phyloP scores from a whole-genome alignment of 2,113 vertebrate genomes.

The Aphyosemion australe region DNA sequence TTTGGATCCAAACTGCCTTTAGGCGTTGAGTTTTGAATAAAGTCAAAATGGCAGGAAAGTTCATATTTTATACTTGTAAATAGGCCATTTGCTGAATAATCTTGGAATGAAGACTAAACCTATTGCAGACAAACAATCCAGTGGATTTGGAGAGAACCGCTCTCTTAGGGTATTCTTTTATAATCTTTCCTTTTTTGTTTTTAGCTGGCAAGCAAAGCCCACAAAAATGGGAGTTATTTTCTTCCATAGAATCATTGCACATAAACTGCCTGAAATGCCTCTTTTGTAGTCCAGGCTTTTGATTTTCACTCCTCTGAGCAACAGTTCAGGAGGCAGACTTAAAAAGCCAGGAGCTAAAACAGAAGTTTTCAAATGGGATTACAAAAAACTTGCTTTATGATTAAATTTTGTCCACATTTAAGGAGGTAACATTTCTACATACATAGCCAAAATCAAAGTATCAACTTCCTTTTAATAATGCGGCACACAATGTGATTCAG shows the following conservation, averaged over 20 bases:
- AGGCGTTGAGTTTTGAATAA: neutral
- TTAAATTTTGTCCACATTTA: too few relatives aligned
- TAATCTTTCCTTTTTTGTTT: neutral
- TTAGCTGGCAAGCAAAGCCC: neutral
- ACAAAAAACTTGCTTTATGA: neutral
- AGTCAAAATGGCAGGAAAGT: constrained; percentile 2
- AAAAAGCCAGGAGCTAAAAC: neutral
- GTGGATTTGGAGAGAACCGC: neutral
- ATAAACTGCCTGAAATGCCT: neutral
- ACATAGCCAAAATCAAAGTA: too few relatives aligned
- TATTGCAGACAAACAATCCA: neutral
- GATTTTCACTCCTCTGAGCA: neutral
- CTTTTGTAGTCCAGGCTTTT: neutral
- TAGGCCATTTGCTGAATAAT: neutral
- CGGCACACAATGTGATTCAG: too few relatives aligned
- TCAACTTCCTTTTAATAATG: too few relatives aligned
- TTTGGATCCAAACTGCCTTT: neutral
- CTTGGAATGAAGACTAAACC: neutral
- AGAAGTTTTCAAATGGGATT: neutral
- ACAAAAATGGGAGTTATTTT: neutral
- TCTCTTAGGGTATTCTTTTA: neutral
- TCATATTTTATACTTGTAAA: neutral
- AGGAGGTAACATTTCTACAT: too few relatives aligned
- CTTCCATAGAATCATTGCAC: neutral
- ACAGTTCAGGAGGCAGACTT: neutral